Conservation (phyloP, 2,888 invertebrate species). For the Drosophila rellima region DNA sequence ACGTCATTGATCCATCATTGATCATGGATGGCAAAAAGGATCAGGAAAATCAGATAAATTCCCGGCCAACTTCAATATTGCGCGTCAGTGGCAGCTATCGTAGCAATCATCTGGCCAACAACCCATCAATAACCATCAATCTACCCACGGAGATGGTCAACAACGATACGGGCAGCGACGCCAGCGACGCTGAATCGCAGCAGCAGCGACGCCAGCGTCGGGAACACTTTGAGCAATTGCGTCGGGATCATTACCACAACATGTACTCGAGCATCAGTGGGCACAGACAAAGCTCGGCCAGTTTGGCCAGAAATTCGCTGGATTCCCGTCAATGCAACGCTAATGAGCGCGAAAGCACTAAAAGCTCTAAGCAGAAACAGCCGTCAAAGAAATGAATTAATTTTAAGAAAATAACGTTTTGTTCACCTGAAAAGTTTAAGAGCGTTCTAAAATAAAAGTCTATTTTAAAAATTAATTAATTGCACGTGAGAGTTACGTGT, state of each 20-base stretch:
- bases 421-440: background rate
- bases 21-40: constrained; percentile 27
- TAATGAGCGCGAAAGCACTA: constrained; percentile 4
- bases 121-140: constrained; percentile 48
- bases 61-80: constrained; percentile 29
- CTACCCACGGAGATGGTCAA: constrained; percentile 24
- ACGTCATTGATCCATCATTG: background rate
- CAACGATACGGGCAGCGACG: constrained; percentile 17
- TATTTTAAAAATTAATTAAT: background rate
- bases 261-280: constrained; percentile 39
- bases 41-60: constrained; percentile 3
- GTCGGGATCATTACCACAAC: constrained; percentile 60
- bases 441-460: background rate
- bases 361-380: constrained; percentile 11
- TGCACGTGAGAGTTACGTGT: background rate
- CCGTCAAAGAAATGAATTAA: background rate
- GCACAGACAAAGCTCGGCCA: background rate
- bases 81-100: constrained; percentile 46
- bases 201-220: constrained; percentile 38
- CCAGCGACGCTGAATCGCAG: constrained; percentile 37
- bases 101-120: constrained; percentile 9
- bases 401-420: background rate
- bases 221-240: constrained; percentile 54
- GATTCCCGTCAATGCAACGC: background rate
- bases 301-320: background rate